Evolutionary conservation across 35 echinoderm and acorn worm species (phyloP).

Genomic region (Holothuria glaberrima): DNA sequence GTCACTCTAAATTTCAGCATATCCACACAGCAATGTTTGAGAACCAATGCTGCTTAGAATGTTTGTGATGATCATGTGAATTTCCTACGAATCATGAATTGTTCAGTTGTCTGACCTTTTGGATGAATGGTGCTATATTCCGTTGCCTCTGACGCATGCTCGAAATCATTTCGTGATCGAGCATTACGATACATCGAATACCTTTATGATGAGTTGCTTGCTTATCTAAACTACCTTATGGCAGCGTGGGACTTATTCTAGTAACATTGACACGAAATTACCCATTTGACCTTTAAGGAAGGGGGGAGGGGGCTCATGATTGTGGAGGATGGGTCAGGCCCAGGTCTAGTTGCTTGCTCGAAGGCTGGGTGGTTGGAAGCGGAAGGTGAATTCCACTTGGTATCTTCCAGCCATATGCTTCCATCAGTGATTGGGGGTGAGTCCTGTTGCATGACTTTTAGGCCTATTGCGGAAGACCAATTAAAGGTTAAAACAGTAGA

Average conservation of each 20-base stretch:
- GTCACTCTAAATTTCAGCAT: not conserved
- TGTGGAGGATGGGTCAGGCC: constrained; percentile 23
- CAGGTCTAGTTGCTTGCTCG: constrained; percentile 29
- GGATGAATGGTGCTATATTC: not conserved
- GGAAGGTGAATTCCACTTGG: constrained; percentile 10
- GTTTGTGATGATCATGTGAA: not conserved
- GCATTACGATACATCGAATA: not conserved
- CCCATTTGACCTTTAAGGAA: not conserved
- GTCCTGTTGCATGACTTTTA: constrained; percentile 19
- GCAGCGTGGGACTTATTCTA: not conserved
- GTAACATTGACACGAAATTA: not conserved
- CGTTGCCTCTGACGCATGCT: constrained; percentile 4
- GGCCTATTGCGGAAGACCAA: constrained; percentile 4
- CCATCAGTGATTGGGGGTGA: not conserved
- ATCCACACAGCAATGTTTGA: constrained; percentile 12
- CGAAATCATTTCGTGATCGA: constrained; percentile 1
- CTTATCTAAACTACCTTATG: not conserved
- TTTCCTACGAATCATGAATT: not conserved
- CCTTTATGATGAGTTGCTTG: not conserved
- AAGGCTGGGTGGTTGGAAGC: constrained; percentile 35
- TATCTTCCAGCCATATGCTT: constrained; percentile 30
- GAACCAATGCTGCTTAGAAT: not conserved
- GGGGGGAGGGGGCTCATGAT: not conserved
- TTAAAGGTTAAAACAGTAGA: constrained; percentile 18
- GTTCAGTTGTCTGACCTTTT: not conserved